Conservation (phyloP, 1,140 invertebrate species). For the Epicauta chinensis region DNA sequence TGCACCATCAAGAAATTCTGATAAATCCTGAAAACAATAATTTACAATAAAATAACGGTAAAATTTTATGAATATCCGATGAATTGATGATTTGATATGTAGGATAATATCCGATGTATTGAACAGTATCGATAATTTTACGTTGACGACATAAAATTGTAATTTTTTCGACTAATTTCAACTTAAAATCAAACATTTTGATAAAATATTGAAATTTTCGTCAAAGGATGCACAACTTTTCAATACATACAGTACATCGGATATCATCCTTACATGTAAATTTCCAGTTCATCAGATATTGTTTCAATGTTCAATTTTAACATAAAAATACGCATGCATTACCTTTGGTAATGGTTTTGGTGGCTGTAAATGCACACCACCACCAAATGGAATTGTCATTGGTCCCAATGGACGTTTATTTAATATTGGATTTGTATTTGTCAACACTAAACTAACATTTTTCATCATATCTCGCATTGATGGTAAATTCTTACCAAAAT, state of each 20-base stretch:
- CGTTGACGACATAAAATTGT: neutral
- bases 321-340: neutral
- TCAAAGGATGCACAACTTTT: neutral
- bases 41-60: no score
- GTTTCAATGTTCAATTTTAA: no score
- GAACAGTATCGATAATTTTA: no score
- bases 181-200: no score
- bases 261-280: no score
- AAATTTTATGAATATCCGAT: neutral
- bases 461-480: slow-evolving; percentile 26
- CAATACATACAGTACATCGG: neutral
- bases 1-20: slow-evolving; percentile 42
- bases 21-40: slow-evolving; percentile 40
- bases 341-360: slow-evolving; percentile 36
- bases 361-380: slow-evolving; percentile 40
- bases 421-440: slow-evolving; percentile 34
- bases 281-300: slow-evolving; percentile 1
- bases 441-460: slow-evolving; percentile 32
- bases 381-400: slow-evolving; percentile 35
- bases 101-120: no score
- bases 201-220: neutral
- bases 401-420: slow-evolving; percentile 15
- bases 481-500: slow-evolving; percentile 33
- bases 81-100: neutral
- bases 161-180: no score